Percentiles rank a stretch among this genome's conserved stretches.
Conservation (phyloP, 2,888 invertebrate genomes). For the Aphrophora alni region DNA sequence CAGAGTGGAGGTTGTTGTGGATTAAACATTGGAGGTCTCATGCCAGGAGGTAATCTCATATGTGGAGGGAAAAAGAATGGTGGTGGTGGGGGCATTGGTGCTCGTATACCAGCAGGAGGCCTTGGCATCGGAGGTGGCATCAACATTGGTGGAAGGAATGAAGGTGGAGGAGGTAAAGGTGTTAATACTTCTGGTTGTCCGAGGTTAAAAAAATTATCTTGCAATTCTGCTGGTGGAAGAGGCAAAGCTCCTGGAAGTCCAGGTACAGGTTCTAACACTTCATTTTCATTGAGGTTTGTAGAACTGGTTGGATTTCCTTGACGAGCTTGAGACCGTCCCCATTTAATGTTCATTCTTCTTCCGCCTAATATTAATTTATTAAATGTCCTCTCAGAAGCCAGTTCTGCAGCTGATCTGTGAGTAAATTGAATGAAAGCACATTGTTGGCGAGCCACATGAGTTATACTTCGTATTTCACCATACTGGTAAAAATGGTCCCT, state of each 20-base stretch:
- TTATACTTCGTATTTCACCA: constrained; percentile 95
- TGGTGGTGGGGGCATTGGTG: constrained; percentile 56
- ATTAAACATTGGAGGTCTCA: constrained; percentile 53
- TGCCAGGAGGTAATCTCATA: constrained; percentile 56
- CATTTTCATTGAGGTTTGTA: constrained; percentile 42
- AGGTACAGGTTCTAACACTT: constrained; percentile 73
- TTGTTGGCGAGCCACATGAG: constrained; percentile 89
- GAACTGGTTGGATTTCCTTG: constrained; percentile 46
- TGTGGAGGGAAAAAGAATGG: constrained; percentile 57
- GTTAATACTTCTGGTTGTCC: constrained; percentile 56
- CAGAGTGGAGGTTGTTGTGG: constrained; percentile 50
- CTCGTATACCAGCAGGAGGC: constrained; percentile 57
- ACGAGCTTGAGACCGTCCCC: constrained; percentile 90
- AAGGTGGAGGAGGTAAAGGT: constrained; percentile 60
- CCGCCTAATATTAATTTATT: constrained; percentile 89
- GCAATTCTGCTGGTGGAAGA: constrained; percentile 65
- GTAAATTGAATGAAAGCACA: constrained; percentile 99
- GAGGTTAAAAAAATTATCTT: constrained; percentile 73
- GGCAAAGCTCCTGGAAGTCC: constrained; percentile 77
- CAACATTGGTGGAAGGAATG: constrained; percentile 59
- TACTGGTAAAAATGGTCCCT: constrained; percentile 98
- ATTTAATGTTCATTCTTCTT: constrained; percentile 93
- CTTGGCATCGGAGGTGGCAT: constrained; percentile 51
- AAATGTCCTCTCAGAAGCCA: constrained; percentile 94
- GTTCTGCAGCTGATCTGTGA: constrained; percentile 85